A percentile compares a stretch with the other conserved stretches of the same genome.
Conservation (phyloP, 2,888 invertebrate species). For the Morinoia aosen region DNA sequence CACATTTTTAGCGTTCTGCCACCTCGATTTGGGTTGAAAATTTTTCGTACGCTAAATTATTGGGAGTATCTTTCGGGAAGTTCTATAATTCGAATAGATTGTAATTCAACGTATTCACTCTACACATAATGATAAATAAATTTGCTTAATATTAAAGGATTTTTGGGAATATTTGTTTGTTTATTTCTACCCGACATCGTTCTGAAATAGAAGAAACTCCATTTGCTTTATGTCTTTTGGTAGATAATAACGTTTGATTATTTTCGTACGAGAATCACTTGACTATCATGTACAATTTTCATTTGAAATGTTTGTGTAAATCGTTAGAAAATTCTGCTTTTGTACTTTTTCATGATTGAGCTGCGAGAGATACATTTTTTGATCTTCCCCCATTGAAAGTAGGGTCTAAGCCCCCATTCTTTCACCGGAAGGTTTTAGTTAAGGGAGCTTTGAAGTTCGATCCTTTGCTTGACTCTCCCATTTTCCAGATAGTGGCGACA, state of each 20-base stretch:
- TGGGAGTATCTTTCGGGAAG: background rate
- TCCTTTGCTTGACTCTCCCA: background rate
- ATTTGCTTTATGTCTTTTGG: too few relatives aligned
- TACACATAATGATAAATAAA: too few relatives aligned
- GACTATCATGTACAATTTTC: too few relatives aligned
- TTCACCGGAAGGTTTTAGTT: too few relatives aligned
- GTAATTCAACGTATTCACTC: too few relatives aligned
- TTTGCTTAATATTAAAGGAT: too few relatives aligned
- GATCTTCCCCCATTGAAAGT: too few relatives aligned
- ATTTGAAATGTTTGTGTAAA: too few relatives aligned
- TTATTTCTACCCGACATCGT: too few relatives aligned
- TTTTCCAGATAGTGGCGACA: slow-evolving; percentile 12
- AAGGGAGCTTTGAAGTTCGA: background rate
- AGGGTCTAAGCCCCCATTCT: too few relatives aligned
- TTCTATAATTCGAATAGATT: background rate
- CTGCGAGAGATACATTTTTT: background rate
- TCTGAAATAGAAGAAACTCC: too few relatives aligned
- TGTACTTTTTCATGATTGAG: background rate
- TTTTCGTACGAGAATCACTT: background rate
- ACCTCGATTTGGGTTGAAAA: background rate
- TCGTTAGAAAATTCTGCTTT: background rate
- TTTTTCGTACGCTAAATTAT: background rate
- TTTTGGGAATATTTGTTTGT: too few relatives aligned
- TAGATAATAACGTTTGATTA: background rate
- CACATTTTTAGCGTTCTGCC: background rate